phyloP scores from a whole-genome alignment of 2,113 vertebrate genomes.

The Elachura formosa region DNA sequence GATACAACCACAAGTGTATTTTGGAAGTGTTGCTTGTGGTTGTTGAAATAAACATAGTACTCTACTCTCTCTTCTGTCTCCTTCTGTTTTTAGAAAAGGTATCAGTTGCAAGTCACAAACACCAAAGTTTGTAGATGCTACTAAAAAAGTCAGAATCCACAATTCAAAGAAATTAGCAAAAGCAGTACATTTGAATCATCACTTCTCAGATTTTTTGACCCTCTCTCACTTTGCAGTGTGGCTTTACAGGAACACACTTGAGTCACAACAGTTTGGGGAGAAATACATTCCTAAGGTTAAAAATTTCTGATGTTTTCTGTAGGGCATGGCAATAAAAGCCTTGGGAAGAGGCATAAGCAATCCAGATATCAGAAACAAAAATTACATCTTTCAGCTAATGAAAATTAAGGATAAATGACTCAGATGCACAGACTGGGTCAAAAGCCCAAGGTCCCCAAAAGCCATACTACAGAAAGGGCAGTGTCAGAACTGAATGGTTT shows the following conservation, averaged over 20 bases:
- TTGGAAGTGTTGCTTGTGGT: conserved; percentile 24
- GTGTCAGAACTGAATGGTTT: neutral
- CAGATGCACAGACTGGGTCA: neutral
- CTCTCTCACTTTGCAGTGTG: neutral
- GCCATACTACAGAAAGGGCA: neutral
- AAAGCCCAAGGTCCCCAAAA: too few relatives aligned
- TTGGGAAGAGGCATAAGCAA: neutral
- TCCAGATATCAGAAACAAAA: neutral
- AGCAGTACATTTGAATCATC: neutral
- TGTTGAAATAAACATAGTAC: conserved; percentile 6
- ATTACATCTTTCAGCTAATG: neutral
- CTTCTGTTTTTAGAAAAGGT: conserved; percentile 25
- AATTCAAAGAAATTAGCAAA: neutral
- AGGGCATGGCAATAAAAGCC: neutral
- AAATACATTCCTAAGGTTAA: neutral
- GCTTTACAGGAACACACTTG: neutral
- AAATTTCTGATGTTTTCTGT: neutral
- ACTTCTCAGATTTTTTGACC: neutral
- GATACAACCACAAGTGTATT: conserved; percentile 30
- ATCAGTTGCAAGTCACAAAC: conserved; percentile 1
- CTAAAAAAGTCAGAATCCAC: neutral
- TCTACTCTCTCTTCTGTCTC: neutral
- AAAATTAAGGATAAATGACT: neutral
- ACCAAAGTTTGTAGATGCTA: neutral
- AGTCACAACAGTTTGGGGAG: neutral